Base-by-base conservation (phyloP, 2,797 vertebrate genomes). In the Poecile montanus region DNA sequence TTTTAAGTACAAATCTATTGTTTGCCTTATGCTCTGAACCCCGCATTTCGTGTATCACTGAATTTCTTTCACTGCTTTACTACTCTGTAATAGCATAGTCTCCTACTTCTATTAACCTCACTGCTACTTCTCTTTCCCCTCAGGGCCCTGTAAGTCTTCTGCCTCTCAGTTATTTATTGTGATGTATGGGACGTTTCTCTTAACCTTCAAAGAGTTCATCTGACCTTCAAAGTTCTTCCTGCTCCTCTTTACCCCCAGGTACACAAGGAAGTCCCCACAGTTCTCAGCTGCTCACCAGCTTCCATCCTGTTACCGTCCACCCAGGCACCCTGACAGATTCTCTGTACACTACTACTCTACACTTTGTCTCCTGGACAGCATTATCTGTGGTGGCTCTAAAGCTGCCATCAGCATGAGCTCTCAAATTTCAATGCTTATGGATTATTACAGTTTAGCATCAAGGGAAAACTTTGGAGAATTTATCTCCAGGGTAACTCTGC, bases 61-160 rank as follows among this genome's bases (percentile, higher is more conserved):
- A 51, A 85, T 85, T 74, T 88, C 76, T 88, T 78, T 73, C 30
- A 48, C 57, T 89, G 30, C 27, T 81, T 88, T 93, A 38, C 58
- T 88, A 54, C 22, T 7, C 21, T 65, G 12, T 9, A 16, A 51
- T 57, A 76, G 50, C 27, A 61, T 30, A 65, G 73, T 51, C 86
- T 96, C 91, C 91, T 93, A 57, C 48, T 96, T 95, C 93, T 96
- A 82, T 95, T 97, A 97, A 95, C 92, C 85, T 96, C 87, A 47
- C 10, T 36, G 58, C 26, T 96, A 79, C 78, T 91, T 87, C 78
- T 82, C 32, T 86, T 96, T 92, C 83, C 51, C 40, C 44, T 62
- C 75, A 76, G 63, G 22, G 81, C 68, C 22, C 56, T 78, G 22
- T 45, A 47, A 89, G 81, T 88, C 87, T 80, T 93, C 71, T 81